Percentiles rank a stretch among this genome's conserved stretches.
phyloP scores from a whole-genome alignment of 2,888 invertebrate genomes.

The Megamerina dolium region DNA sequence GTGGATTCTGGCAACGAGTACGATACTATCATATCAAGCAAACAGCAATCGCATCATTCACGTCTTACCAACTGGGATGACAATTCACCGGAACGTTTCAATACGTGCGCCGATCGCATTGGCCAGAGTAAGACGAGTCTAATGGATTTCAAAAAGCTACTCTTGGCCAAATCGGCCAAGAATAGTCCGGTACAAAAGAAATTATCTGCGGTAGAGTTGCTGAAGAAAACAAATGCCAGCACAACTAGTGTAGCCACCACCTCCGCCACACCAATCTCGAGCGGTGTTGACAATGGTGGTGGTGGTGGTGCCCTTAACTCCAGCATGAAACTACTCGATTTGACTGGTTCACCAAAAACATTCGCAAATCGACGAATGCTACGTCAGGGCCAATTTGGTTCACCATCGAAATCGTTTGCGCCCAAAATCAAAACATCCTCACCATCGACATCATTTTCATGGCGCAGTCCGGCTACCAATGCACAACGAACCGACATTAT shows the following conservation, averaged over 20 bases:
- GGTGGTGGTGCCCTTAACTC: conserved; percentile 34
- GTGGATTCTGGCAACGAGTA: conserved; percentile 22
- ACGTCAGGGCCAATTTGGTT: conserved; percentile 51
- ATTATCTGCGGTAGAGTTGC: conserved; percentile 71
- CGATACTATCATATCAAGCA: conserved; percentile 32
- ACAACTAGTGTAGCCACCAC: conserved; percentile 1
- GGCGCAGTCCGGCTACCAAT: conserved; percentile 20
- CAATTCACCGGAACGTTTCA: conserved; percentile 43
- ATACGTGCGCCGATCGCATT: conserved; percentile 60
- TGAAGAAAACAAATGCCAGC: conserved; percentile 54
- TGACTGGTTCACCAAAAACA: conserved; percentile 66
- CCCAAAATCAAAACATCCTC: conserved; percentile 58
- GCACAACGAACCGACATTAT: conserved; percentile 67
- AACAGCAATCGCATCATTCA: conserved; percentile 31
- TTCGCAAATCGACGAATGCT: conserved; percentile 60
- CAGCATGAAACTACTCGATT: conserved; percentile 61
- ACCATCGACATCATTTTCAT: conserved; percentile 41
- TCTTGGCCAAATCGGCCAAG: conserved; percentile 70
- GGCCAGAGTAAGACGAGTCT: conserved; percentile 70
- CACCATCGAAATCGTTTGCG: conserved; percentile 53
- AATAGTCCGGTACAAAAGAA: conserved; percentile 54
- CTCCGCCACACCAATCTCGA: conserved; percentile 4
- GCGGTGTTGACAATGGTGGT: background rate
- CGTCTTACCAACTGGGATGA: conserved; percentile 36
- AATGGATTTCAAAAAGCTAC: conserved; percentile 74